Percentiles rank a stretch among this genome's conserved stretches.
Evolutionary conservation across 2,888 invertebrate species (phyloP).

Genomic region (Cantharis lateralis): DNA sequence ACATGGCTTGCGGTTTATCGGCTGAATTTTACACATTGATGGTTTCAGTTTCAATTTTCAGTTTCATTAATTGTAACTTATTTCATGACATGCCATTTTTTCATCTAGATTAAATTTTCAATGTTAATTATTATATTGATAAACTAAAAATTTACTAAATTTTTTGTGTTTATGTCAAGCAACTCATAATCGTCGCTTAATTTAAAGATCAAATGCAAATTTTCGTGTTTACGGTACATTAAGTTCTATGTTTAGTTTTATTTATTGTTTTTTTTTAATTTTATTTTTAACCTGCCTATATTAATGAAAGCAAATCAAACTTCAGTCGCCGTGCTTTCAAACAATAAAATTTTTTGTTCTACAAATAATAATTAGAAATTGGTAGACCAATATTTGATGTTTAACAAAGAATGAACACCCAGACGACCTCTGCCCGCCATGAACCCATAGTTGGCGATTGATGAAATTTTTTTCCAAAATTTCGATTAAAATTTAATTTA

Average conservation of each 20-base stretch:
- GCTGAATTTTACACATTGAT: neutral
- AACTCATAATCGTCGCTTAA: neutral
- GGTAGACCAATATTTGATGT: no score
- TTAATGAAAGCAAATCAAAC: neutral
- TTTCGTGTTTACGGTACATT: neutral
- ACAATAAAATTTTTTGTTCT: neutral
- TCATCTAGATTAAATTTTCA: neutral
- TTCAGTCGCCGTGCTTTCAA: neutral
- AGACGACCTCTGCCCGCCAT: no score
- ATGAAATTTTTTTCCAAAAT: no score
- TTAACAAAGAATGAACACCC: no score
- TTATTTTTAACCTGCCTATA: neutral
- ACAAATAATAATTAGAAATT: neutral
- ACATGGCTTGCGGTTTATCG: neutral
- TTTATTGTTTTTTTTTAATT: neutral
- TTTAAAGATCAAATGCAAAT: neutral
- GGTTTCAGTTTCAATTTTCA: slow-evolving; percentile 1
- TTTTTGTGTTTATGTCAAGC: neutral
- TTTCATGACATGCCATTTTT: neutral
- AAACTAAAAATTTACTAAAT: neutral
- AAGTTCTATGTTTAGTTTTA: neutral
- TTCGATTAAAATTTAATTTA: no score
- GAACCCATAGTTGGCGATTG: no score
- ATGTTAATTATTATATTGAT: neutral
- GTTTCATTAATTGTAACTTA: neutral